These are phyloP conservation scores for Camelus dromedarius DNA, from an alignment of 2,113 vertebrate genomes.

Conservation along the genomic window DNA sequence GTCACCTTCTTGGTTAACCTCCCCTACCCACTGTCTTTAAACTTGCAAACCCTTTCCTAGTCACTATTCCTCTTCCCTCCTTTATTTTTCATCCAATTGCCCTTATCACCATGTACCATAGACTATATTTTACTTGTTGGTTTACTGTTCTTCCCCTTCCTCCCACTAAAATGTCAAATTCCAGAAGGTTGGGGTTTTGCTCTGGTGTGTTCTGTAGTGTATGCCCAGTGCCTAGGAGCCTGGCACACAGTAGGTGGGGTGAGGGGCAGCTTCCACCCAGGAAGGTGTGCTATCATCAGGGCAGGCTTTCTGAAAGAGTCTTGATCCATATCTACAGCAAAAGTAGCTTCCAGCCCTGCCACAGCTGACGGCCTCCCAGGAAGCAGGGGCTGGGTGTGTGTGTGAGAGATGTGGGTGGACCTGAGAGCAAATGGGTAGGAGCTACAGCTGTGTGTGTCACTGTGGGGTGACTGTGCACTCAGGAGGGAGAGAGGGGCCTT, in stretches of 20 bases:
- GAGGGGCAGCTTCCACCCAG: neutral
- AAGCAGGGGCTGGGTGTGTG: neutral
- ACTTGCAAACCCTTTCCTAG: neutral
- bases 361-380: neutral
- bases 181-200: neutral
- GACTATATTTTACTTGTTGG: neutral
- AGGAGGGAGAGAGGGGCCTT: neutral
- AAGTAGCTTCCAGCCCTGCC: slow-evolving; percentile 17
- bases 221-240: neutral
- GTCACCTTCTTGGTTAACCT: neutral
- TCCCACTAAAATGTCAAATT: neutral
- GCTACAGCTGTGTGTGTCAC: neutral
- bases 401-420: neutral
- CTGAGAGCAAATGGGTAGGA: neutral
- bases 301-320: slow-evolving; percentile 1
- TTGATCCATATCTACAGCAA: neutral
- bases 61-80: neutral
- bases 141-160: neutral
- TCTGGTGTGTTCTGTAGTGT: neutral
- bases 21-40: neutral
- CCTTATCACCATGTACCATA: neutral
- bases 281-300: neutral
- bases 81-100: neutral
- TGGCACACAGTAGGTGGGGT: neutral
- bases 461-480: neutral